A percentile compares a stretch with the other conserved stretches of the same genome.
Conservation (phyloP, 2,888 invertebrate genomes). For the Gymnoscelis rufifasciata region DNA sequence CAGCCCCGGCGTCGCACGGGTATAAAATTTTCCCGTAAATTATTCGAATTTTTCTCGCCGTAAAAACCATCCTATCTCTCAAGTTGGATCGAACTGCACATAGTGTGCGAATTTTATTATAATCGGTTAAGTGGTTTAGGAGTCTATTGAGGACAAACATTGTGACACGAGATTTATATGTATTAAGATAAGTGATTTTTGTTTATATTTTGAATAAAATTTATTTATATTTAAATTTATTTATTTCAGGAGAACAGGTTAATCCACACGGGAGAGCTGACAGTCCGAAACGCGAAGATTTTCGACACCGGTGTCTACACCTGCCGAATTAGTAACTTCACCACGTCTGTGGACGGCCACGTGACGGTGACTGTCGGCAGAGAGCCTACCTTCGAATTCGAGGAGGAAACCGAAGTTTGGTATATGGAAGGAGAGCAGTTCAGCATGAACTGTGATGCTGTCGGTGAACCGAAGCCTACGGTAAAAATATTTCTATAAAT, state of each 20-base stretch:
- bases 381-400: constrained; percentile 38
- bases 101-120: too few relatives aligned
- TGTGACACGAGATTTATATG: too few relatives aligned
- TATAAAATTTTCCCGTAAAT: too few relatives aligned
- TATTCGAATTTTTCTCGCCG: too few relatives aligned
- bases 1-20: too few relatives aligned
- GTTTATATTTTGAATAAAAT: not conserved
- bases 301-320: constrained; percentile 46
- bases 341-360: constrained; percentile 29
- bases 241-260: constrained; percentile 35
- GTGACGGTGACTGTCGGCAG: constrained; percentile 38
- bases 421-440: constrained; percentile 26
- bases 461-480: constrained; percentile 38
- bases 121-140: too few relatives aligned
- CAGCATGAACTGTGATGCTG: constrained; percentile 39
- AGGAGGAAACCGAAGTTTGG: constrained; percentile 31
- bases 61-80: too few relatives aligned
- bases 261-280: constrained; percentile 30
- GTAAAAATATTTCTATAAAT: constrained; percentile 38
- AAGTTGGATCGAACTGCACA: too few relatives aligned
- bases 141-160: too few relatives aligned
- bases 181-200: not conserved
- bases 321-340: constrained; percentile 44
- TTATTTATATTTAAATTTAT: not conserved
- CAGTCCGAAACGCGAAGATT: constrained; percentile 28